These are phyloP conservation scores for Haliaeetus leucogaster DNA, from an alignment of 2,113 vertebrate species.

Conservation along the genomic window DNA sequence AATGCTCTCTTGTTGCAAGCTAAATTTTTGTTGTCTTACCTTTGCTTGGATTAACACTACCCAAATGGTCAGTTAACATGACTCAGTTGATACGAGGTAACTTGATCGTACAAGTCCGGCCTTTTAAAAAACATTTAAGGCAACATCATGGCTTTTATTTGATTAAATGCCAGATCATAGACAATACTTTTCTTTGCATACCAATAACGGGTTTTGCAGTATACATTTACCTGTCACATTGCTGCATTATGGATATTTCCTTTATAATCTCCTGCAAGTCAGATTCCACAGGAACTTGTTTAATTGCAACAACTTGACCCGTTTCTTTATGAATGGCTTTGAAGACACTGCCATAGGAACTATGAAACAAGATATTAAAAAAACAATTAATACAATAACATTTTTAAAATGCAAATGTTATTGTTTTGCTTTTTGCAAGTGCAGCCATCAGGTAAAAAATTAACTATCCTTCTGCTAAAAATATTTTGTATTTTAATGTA, in stretches of 20 bases:
- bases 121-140: conserved; percentile 51
- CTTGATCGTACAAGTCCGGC: background rate
- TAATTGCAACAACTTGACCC: conserved; percentile 93
- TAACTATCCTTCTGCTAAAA: background rate
- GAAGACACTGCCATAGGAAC: conserved; percentile 93
- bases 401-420: background rate
- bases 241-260: conserved; percentile 97
- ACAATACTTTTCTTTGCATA: background rate
- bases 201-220: fast-evolving
- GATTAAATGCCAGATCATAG: background rate
- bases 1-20: background rate
- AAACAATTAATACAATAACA: background rate
- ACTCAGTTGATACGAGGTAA: background rate
- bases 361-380: conserved; percentile 44
- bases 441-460: background rate
- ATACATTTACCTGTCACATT: conserved; percentile 87
- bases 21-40: background rate
- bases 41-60: background rate
- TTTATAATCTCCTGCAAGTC: conserved; percentile 98
- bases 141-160: background rate
- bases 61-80: background rate
- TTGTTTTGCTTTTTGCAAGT: background rate
- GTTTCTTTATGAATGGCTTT: conserved; percentile 95
- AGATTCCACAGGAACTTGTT: conserved; percentile 95
- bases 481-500: background rate